phyloP scores from a whole-genome alignment of 2,888 invertebrate species.

The Aporophyla nigra region DNA sequence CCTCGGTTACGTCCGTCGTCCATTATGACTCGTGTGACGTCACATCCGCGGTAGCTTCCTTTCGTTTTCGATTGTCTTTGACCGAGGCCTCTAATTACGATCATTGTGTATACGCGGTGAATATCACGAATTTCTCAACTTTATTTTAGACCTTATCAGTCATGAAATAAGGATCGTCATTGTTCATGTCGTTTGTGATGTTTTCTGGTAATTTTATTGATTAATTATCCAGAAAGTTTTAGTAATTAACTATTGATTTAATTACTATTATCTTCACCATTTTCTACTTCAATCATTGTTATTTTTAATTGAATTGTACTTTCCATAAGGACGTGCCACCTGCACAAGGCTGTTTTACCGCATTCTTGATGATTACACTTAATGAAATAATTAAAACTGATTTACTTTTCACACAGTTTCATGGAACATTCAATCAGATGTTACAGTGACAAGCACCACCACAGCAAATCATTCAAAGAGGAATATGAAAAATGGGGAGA shows the following conservation, averaged over 20 bases:
- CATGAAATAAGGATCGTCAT: not conserved
- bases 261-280: constrained; percentile 27
- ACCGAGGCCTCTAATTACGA: constrained; percentile 85
- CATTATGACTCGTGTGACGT: constrained; percentile 71
- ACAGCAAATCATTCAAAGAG: not conserved
- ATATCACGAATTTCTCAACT: constrained; percentile 20
- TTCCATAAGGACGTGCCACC: constrained; percentile 12
- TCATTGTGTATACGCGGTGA: constrained; percentile 79
- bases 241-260: constrained; percentile 18
- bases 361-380: constrained; percentile 15
- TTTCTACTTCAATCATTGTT: not conserved
- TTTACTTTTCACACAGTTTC: not conserved
- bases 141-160: constrained; percentile 1
- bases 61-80: constrained; percentile 90
- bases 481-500: not conserved
- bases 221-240: not conserved
- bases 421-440: not conserved
- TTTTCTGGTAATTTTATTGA: constrained; percentile 13
- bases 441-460: not conserved
- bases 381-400: not conserved
- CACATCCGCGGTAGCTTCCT: constrained; percentile 85
- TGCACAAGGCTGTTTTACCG: constrained; percentile 1
- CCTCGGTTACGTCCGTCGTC: constrained; percentile 68
- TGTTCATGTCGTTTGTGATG: not conserved
- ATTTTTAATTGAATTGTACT: constrained; percentile 32